Conservation (phyloP, 92 coral and sea anemone species). For the Muricea muricata region DNA sequence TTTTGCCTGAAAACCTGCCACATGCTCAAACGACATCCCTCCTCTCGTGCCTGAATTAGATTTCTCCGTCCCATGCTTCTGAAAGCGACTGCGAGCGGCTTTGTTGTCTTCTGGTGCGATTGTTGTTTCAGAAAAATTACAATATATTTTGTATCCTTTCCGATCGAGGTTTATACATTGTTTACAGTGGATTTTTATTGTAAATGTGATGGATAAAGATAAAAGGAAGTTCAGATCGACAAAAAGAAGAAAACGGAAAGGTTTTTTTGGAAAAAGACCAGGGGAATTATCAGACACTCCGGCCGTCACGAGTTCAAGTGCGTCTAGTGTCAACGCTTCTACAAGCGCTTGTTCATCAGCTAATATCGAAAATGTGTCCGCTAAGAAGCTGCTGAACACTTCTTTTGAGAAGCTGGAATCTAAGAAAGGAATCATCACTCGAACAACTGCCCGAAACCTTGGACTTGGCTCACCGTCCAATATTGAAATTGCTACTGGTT, state of each 20-base stretch:
- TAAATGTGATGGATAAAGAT: slow-evolving; percentile 14
- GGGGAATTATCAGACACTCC: slow-evolving; percentile 38
- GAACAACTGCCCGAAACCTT: slow-evolving; percentile 16
- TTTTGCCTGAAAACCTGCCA: too few species aligned
- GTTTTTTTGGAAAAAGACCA: slow-evolving; percentile 43
- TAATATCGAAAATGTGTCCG: not conserved
- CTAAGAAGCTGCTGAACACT: slow-evolving; percentile 56
- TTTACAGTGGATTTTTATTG: not conserved
- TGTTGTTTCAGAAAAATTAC: too few species aligned
- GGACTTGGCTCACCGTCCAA: slow-evolving; percentile 2
- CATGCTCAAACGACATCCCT: too few species aligned
- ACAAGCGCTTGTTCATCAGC: not conserved
- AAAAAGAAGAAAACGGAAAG: slow-evolving; percentile 45
- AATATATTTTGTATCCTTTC: too few species aligned
- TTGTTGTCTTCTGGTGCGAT: too few species aligned
- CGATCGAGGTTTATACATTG: slow-evolving; percentile 10
- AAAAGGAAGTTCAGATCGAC: slow-evolving; percentile 54
- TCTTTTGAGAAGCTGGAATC: slow-evolving; percentile 59
- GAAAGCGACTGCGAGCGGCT: too few species aligned
- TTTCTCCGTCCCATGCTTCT: too few species aligned
- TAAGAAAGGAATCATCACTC: slow-evolving; percentile 33
- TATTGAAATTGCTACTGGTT: slow-evolving; percentile 57
- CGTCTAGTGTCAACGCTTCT: not conserved
- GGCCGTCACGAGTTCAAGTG: slow-evolving; percentile 41
- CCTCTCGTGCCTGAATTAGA: too few species aligned